Evolutionary conservation across 1,140 invertebrate genomes (phyloP), one percentile per base, ranked within the genome.

Genomic region (Heliconius congener): DNA sequence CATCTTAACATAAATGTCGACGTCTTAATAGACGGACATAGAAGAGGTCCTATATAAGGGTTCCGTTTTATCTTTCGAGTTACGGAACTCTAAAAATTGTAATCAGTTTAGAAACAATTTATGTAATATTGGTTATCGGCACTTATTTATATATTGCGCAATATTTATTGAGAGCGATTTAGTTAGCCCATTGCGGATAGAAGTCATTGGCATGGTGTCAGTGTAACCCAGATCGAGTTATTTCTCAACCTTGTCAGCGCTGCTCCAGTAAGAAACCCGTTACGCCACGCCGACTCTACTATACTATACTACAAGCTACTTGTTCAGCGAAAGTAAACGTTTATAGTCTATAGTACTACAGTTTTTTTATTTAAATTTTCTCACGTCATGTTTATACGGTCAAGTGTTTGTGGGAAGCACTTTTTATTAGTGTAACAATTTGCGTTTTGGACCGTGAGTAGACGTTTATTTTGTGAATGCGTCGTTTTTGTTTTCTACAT

Each of bases 211-310:
- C 82, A 84, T 81, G 77, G 82, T 85, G 85, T 82, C 78, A 83
- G 83, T 90, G 85, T 86, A 85, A 82, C 82, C 82, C 78, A 84
- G 83, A 85, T 85, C 78, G 71, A 83, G 81, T 74, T 91, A 86
- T 94, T 93, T 91, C 91, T 87, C 93, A 94, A 94, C 93, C 93
- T 93, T 94, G 91, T 91, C 88, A 92, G 86, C 86, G 83, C 86
- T 93, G 87, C 82, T 90, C 91, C 85, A 93, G 88, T 92, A 79
- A 76, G 60, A 88, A 91, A 92, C 91, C 88, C 87, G 88, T 90
- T 90, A 79, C 85, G 34, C 83, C 82, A 88, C 82, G 85, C 84
- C 86, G 87, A 79, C 79, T 80, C 84, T 85, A 46, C 42, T 16
- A 37, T 37, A 37, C 34, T 46, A 11, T 46, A 16, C 42, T 46